Percentiles rank a stretch among this genome's conserved stretches.
Conservation (phyloP, 2,113 vertebrate genomes). For the Coptodon bakossiorum region DNA sequence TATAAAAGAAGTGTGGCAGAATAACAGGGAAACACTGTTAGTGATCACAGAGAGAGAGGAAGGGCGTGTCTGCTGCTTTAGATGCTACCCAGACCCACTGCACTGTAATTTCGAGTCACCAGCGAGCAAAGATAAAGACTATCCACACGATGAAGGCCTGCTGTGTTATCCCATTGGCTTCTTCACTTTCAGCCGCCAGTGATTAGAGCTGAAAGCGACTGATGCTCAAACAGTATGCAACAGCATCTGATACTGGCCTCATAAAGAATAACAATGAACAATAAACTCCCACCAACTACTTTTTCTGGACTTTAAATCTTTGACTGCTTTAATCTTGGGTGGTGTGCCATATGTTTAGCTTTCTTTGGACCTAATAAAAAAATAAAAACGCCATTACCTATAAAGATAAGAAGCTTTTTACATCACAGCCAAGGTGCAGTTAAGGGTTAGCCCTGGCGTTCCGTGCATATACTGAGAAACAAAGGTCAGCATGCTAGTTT, state of each 20-base stretch:
- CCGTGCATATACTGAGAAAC: not conserved
- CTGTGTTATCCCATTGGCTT: not conserved
- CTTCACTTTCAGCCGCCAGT: not conserved
- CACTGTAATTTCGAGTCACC: slow-evolving; percentile 9
- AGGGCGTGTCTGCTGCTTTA: not conserved
- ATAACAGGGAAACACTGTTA: not conserved
- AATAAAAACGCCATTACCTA: not conserved
- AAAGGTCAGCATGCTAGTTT: not conserved
- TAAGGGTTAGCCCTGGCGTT: not conserved
- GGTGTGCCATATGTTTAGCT: not conserved
- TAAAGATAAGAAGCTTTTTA: not conserved
- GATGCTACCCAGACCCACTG: not conserved
- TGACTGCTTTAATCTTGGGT: not conserved
- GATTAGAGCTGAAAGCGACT: not conserved
- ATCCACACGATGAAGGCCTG: not conserved
- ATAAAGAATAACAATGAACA: not conserved
- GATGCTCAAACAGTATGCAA: not conserved
- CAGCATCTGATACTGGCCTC: not conserved
- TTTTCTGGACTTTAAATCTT: not conserved
- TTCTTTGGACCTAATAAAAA: not conserved
- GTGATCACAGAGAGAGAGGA: not conserved
- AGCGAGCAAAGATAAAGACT: slow-evolving; percentile 3
- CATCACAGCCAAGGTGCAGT: not conserved
- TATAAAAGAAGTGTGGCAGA: not conserved
- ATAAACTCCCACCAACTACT: not conserved